Evolutionary conservation across 2,888 invertebrate genomes (phyloP).

Genomic region (Aspidiotus destructor): DNA sequence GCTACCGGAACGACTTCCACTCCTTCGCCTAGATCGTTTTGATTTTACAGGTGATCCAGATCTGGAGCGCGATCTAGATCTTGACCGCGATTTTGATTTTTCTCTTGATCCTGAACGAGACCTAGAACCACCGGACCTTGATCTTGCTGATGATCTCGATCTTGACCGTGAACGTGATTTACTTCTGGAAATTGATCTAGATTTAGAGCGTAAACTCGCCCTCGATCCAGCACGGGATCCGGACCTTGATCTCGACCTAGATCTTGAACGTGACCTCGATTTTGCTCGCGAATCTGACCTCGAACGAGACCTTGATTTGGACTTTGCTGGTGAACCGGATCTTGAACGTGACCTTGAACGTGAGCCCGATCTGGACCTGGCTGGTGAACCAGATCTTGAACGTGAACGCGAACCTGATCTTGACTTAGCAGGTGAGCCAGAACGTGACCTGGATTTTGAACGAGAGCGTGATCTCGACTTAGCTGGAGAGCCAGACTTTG

Average conservation of each 20-base stretch:
- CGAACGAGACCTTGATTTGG: constrained; percentile 39
- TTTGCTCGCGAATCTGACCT: constrained; percentile 38
- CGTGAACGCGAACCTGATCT: constrained; percentile 39
- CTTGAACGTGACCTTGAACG: constrained; percentile 35
- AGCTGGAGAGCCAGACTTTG: constrained; percentile 37
- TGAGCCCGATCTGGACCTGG: constrained; percentile 38
- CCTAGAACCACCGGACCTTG: constrained; percentile 37
- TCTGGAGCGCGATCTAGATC: constrained; percentile 34
- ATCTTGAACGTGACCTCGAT: constrained; percentile 32
- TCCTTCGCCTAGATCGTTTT: too few relatives aligned
- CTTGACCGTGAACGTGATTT: constrained; percentile 12
- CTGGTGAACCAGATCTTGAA: constrained; percentile 38
- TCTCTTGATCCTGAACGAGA: constrained; percentile 35
- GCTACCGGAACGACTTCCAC: constrained; percentile 11
- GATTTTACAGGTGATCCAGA: constrained; percentile 9
- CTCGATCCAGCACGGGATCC: constrained; percentile 26
- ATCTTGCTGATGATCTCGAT: constrained; percentile 38
- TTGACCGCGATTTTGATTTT: constrained; percentile 37
- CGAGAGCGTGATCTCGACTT: constrained; percentile 35
- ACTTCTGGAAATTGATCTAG: constrained; percentile 36
- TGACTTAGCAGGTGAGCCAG: constrained; percentile 38
- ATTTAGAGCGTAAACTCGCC: constrained; percentile 37
- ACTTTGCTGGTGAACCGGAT: constrained; percentile 39
- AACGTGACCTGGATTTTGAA: constrained; percentile 37
- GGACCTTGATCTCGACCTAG: constrained; percentile 14